Percentiles rank a stretch among this genome's conserved stretches.
Evolutionary conservation across 2,888 invertebrate genomes (phyloP).

Genomic region (Cyclophora albipunctata): DNA sequence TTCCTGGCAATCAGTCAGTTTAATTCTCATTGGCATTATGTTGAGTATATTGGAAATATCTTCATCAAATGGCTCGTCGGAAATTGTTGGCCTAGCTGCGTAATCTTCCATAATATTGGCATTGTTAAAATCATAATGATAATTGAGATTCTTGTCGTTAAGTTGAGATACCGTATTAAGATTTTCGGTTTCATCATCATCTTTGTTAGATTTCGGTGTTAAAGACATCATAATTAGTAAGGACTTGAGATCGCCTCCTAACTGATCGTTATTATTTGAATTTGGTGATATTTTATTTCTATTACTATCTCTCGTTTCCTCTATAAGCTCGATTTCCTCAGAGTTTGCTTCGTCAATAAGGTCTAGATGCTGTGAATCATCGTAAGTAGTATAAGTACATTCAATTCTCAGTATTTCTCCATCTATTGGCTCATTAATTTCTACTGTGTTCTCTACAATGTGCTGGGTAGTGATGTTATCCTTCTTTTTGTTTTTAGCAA

Average conservation of each 20-base stretch:
- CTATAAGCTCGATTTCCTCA: too few species aligned
- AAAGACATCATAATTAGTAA: conserved; percentile 56
- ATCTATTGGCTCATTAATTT: conserved; percentile 21
- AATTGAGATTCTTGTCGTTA: conserved; percentile 13
- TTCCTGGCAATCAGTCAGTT: conserved; percentile 32
- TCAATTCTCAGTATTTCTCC: conserved; percentile 29
- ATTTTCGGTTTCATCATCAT: conserved; percentile 17
- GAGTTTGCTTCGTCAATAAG: too few species aligned
- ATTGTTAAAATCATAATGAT: neutral
- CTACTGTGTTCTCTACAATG: conserved; percentile 14
- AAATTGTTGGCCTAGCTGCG: neutral
- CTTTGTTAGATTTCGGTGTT: conserved; percentile 31
- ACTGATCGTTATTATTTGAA: conserved; percentile 2
- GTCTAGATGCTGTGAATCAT: conserved; percentile 5
- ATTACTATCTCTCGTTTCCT: too few species aligned
- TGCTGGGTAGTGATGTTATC: conserved; percentile 14
- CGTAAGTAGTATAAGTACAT: conserved; percentile 17
- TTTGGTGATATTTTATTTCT: neutral
- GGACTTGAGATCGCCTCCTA: conserved; percentile 36
- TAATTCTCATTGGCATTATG: conserved; percentile 38
- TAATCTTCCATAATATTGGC: too few species aligned
- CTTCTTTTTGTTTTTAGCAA: conserved; percentile 13
- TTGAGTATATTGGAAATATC: conserved; percentile 34
- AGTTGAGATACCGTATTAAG: conserved; percentile 2
- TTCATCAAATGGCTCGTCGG: conserved; percentile 3